These are phyloP conservation scores for Loris lydekkerianus DNA, from an alignment of 2,797 vertebrate species.

Conservation along the genomic window DNA sequence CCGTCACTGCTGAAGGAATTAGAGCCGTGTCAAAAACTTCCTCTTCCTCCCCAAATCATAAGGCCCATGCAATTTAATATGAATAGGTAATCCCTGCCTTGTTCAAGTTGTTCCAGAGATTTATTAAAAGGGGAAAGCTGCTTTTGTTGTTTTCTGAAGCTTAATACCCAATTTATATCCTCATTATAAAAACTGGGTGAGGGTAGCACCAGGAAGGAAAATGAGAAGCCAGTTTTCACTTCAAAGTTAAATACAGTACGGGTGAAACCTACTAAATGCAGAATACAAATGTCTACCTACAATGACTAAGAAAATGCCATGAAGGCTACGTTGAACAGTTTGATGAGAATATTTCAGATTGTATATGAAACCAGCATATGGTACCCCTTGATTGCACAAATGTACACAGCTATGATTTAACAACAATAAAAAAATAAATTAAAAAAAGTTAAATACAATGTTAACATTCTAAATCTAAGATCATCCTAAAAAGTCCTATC, in stretches of 20 bases:
- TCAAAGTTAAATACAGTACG: slow-evolving; percentile 27
- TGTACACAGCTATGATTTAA: no score
- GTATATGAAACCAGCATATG: no score
- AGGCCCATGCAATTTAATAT: not conserved
- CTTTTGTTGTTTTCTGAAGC: slow-evolving; percentile 39
- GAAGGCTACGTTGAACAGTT: no score
- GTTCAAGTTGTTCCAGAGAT: not conserved
- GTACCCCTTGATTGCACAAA: no score
- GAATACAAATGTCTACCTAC: no score
- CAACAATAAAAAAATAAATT: no score
- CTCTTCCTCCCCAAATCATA: not conserved
- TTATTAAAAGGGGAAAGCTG: not conserved
- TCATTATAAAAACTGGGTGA: not conserved
- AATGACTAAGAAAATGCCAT: no score
- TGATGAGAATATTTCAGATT: no score
- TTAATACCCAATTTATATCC: not conserved
- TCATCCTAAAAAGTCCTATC: not conserved
- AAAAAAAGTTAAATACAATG: slow-evolving; percentile 31
- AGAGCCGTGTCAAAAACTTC: not conserved
- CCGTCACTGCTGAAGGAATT: not conserved
- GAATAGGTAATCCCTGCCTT: not conserved
- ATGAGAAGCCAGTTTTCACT: slow-evolving; percentile 17
- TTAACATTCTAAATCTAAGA: not conserved
- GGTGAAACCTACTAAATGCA: no score
- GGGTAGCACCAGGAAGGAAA: slow-evolving; percentile 12